phyloP scores from a whole-genome alignment of 2,113 vertebrate genomes.

The Dinomys branickii region DNA sequence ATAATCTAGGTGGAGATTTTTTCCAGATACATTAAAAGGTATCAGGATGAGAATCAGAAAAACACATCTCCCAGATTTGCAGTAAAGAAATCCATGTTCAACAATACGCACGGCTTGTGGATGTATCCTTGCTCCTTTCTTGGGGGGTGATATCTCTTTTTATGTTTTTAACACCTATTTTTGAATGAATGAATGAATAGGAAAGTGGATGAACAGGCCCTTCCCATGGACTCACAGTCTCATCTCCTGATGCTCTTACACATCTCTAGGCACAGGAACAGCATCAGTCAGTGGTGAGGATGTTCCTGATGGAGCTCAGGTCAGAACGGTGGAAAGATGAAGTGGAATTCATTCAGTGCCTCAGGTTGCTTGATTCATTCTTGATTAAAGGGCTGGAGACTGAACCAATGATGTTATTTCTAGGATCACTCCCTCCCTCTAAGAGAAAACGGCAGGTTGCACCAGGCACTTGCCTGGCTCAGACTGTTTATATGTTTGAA shows the following conservation, averaged over 20 bases:
- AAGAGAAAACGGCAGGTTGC: not conserved
- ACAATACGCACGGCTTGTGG: not conserved
- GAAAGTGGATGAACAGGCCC: not conserved
- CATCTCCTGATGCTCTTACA: not conserved
- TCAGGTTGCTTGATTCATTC: not conserved
- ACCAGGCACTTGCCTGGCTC: not conserved
- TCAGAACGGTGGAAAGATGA: not conserved
- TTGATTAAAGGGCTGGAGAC: not conserved
- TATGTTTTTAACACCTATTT: not conserved
- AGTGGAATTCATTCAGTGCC: not conserved
- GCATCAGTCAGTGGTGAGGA: not conserved
- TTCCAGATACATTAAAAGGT: not conserved
- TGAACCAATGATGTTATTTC: not conserved
- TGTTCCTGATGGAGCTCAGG: not conserved
- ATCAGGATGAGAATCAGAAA: not conserved
- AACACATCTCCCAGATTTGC: not conserved
- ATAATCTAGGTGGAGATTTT: not conserved
- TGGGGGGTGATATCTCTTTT: not conserved
- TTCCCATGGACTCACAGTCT: not conserved
- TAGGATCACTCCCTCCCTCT: not conserved
- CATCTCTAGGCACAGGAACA: not conserved
- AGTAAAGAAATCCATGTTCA: not conserved
- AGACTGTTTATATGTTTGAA: not conserved
- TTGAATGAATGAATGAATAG: not conserved
- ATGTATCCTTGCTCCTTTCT: not conserved